Evolutionary conservation across 2,888 invertebrate genomes (phyloP).

Genomic region (Chymomyza procnemis): DNA sequence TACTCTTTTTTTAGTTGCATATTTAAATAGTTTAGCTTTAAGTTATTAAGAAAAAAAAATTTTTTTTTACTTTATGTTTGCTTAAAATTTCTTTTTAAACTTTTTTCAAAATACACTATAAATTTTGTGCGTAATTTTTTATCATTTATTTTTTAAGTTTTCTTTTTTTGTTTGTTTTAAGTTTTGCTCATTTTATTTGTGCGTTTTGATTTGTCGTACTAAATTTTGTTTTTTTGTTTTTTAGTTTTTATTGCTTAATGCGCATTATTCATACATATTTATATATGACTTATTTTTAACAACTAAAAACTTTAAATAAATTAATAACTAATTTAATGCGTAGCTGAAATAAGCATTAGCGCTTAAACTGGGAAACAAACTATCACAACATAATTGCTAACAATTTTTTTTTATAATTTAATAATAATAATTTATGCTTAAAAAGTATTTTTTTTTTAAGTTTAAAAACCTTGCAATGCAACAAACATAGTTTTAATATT

Average conservation of each 20-base stretch:
- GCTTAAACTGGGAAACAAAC: slow-evolving; percentile 23
- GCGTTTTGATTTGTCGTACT: slow-evolving; percentile 39
- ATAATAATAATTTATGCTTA: slow-evolving; percentile 25
- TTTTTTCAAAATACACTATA: slow-evolving; percentile 10
- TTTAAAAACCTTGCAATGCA: slow-evolving; percentile 39
- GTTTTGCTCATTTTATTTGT: slow-evolving; percentile 12
- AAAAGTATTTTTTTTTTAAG: slow-evolving; percentile 21
- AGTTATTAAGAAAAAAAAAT: slow-evolving; percentile 36
- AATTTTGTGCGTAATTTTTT: not conserved
- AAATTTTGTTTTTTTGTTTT: slow-evolving; percentile 8
- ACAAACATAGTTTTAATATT: slow-evolving; percentile 33
- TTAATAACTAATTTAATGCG: not conserved
- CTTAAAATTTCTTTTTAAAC: slow-evolving; percentile 32
- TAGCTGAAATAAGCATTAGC: not conserved
- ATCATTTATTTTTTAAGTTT: slow-evolving; percentile 33
- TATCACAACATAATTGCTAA: slow-evolving; percentile 40
- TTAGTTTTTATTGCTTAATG: not conserved
- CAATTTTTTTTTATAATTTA: too few relatives aligned
- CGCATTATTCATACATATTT: too few relatives aligned
- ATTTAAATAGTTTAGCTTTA: slow-evolving; percentile 12
- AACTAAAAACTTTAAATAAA: not conserved
- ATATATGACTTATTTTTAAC: not conserved
- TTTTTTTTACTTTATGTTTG: slow-evolving; percentile 1
- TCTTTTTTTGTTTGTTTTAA: slow-evolving; percentile 18
- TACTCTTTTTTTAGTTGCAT: slow-evolving; percentile 25